phyloP scores from a whole-genome alignment of 2,113 vertebrate genomes.

The Mirounga angustirostris region DNA sequence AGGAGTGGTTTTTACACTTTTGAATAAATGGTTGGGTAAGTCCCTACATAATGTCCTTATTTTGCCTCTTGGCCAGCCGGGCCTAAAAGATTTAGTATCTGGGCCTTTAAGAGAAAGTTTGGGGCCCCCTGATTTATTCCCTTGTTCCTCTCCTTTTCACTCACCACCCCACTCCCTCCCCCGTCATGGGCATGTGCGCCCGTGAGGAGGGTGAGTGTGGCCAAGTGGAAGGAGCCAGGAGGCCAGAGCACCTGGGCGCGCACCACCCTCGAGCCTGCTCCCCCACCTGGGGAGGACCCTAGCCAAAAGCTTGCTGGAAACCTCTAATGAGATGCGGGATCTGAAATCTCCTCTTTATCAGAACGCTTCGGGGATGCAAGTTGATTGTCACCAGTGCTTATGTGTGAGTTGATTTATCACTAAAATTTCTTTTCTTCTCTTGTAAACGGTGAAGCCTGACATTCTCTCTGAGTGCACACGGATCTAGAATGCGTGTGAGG shows the following conservation, averaged over 20 bases:
- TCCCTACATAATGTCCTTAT: not conserved
- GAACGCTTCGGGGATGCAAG: slow-evolving; percentile 16
- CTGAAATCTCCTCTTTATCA: not conserved
- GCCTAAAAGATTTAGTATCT: slow-evolving; percentile 1
- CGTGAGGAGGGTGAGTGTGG: not conserved
- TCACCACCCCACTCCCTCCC: not conserved
- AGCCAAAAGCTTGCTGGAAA: not conserved
- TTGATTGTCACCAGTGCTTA: not conserved
- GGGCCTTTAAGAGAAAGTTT: not conserved
- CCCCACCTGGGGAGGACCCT: not conserved
- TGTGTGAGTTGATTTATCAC: slow-evolving; percentile 51
- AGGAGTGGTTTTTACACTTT: slow-evolving; percentile 54
- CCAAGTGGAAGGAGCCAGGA: not conserved
- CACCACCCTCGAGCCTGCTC: accelerated
- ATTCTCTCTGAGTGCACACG: not conserved
- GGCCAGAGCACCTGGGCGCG: not conserved
- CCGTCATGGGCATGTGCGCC: accelerated
- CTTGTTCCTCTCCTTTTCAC: not conserved
- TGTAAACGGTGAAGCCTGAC: not conserved
- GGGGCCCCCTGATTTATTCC: not conserved
- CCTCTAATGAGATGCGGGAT: not conserved
- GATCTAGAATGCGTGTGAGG: accelerated
- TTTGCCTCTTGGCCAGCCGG: not conserved
- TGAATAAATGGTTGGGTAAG: slow-evolving; percentile 44
- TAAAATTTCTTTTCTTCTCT: slow-evolving; percentile 1